phyloP scores from a whole-genome alignment of 2,113 vertebrate genomes.

The Zosterops hypoxanthus region DNA sequence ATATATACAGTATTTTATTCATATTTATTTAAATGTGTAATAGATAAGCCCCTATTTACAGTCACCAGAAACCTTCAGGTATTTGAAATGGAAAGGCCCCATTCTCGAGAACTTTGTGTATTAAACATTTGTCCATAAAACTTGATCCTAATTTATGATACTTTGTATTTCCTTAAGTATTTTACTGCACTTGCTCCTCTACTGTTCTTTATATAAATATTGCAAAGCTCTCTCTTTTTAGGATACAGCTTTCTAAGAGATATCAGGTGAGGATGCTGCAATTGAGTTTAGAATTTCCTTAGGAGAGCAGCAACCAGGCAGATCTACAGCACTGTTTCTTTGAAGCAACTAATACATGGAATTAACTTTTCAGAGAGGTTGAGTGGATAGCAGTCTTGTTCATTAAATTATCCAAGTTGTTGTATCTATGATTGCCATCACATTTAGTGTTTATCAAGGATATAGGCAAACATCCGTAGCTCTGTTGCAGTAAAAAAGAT shows the following conservation, averaged over 20 bases:
- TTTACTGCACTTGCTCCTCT: background rate
- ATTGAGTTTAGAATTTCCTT: background rate
- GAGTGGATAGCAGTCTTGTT: background rate
- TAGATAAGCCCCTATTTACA: slow-evolving; percentile 30
- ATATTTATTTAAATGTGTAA: slow-evolving; percentile 10
- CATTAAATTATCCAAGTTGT: background rate
- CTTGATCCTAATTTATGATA: background rate
- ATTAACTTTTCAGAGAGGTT: background rate
- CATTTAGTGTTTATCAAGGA: background rate
- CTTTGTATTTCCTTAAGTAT: background rate
- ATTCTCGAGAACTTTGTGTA: background rate
- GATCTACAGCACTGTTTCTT: background rate
- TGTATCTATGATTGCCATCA: background rate
- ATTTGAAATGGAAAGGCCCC: slow-evolving; percentile 19
- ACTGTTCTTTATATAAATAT: background rate
- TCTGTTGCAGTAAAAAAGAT: background rate
- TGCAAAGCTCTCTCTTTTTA: background rate
- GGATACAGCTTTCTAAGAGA: background rate
- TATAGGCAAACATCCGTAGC: background rate
- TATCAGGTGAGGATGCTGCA: background rate
- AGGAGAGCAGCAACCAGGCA: background rate
- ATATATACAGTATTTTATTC: slow-evolving; percentile 37
- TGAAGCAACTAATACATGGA: background rate
- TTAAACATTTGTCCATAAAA: background rate
- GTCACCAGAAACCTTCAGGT: slow-evolving; percentile 7